phyloP scores from a whole-genome alignment of 2,888 invertebrate genomes.

The Pseudococcus jackbeardsleyi region DNA sequence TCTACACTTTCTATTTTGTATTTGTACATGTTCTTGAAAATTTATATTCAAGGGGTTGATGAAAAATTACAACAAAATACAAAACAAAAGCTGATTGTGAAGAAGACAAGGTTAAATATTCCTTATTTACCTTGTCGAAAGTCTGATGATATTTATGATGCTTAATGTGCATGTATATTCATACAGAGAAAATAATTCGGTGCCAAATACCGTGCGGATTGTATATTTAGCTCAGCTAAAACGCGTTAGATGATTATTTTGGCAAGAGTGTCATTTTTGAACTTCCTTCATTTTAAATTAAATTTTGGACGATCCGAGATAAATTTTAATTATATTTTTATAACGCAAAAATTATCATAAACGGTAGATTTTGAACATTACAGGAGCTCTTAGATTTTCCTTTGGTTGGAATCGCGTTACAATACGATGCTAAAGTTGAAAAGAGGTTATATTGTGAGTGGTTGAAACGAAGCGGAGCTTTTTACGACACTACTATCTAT shows the following conservation, averaged over 20 bases:
- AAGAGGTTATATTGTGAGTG: not conserved
- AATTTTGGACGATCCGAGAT: slow-evolving; percentile 57
- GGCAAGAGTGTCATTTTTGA: slow-evolving; percentile 62
- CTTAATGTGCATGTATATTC: slow-evolving; percentile 59
- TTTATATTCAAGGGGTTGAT: not conserved
- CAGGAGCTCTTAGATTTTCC: not conserved
- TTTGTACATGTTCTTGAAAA: no score
- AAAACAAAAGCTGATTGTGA: slow-evolving; percentile 36
- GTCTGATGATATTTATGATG: slow-evolving; percentile 63
- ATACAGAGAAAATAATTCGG: slow-evolving; percentile 58
- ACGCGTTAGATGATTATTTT: slow-evolving; percentile 64
- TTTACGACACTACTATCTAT: slow-evolving; percentile 35
- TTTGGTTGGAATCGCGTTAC: not conserved
- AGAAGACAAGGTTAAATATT: slow-evolving; percentile 42
- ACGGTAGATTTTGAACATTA: not conserved
- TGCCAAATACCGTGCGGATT: slow-evolving; percentile 63
- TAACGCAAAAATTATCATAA: not conserved
- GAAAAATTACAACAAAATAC: not conserved
- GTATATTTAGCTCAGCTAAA: slow-evolving; percentile 64
- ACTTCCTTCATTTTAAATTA: slow-evolving; percentile 63
- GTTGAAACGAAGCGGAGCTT: slow-evolving; percentile 1
- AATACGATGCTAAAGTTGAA: not conserved
- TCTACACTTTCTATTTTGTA: no score
- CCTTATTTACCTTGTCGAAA: slow-evolving; percentile 64
- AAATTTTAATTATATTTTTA: slow-evolving; percentile 53